Evolutionary conservation across 2,888 invertebrate genomes (phyloP), one percentile per base, ranked within the genome.

Genomic region (Formica aserva): DNA sequence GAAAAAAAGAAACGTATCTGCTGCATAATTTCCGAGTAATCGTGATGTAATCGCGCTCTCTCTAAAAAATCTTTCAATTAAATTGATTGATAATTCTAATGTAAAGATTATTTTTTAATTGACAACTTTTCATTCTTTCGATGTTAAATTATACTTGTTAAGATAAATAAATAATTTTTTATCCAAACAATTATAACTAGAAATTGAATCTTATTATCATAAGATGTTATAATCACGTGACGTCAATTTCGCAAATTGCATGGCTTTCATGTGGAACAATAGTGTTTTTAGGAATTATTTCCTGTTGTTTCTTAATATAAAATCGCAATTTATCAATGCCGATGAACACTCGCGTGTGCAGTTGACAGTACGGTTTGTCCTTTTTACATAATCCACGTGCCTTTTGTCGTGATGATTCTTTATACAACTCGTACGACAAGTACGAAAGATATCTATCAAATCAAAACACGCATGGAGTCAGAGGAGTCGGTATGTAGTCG

Each of bases 351-450:
- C 18, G 69, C 66, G 52, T 35, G 67, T 45, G 48, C 35, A 57
- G 57, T 75, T 52, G 29, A 18, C 77, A 71, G 38, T 63, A 60
- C 63, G n/a, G 48, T 78, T 74, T 62, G 67, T 76, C n/a, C 35
- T 45, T 83, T 88, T 89, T 89, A 89, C 82, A 87, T 89, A 89
- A 89, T 83, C 18, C 71, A 22, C 41, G 29, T 77, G 55, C 18
- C 48, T 22, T 52, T 48, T 9, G 18, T 13, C 66, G 52, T 76
- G 18, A 76, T 18, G 8, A 76, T 66, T 55, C n/a, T 66, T 38
- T 41, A n/a, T 26, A 52, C 38, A 55, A 67, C 52, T 26, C 13
- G n/a, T 76, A 66, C 1, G 45, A 52, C 22, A 48, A 18, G 22
- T 48, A 52, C 5, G 8, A 45, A 29, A 63, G 26, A 55, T 29